Conservation (phyloP, 1,140 invertebrate genomes). For the Orchesella cincta region DNA sequence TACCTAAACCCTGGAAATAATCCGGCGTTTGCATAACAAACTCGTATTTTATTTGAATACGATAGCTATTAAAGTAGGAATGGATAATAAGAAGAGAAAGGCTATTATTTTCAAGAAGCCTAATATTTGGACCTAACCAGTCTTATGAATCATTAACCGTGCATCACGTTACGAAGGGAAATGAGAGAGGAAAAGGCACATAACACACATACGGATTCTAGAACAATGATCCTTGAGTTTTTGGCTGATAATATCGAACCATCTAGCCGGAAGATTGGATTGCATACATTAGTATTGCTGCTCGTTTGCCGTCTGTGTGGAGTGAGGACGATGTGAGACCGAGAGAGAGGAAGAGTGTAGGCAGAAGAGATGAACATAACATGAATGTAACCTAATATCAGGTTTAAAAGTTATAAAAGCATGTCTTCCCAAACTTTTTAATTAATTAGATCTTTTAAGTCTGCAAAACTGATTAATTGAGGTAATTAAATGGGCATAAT, state of each 20-base stretch:
- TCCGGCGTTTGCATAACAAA: conserved; percentile 19
- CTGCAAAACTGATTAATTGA: conserved; percentile 19
- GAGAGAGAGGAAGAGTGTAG: background rate
- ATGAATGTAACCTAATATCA: too few relatives aligned
- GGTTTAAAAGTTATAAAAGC: background rate
- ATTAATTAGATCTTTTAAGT: conserved; percentile 12
- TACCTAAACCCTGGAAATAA: conserved; percentile 4
- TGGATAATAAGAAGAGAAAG: background rate
- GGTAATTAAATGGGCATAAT: conserved; percentile 26
- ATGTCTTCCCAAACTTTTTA: conserved; percentile 11
- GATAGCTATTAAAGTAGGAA: conserved; percentile 10
- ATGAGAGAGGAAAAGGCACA: background rate
- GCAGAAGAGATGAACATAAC: background rate
- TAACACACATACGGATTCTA: background rate
- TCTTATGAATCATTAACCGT: background rate
- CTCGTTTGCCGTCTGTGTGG: background rate
- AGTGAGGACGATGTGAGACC: background rate
- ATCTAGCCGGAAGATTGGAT: conserved; percentile 12
- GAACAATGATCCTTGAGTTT: conserved; percentile 5
- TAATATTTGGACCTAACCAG: background rate
- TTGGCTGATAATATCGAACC: conserved; percentile 18
- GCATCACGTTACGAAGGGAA: background rate
- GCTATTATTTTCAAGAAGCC: background rate
- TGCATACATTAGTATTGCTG: background rate
- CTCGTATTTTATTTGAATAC: conserved; percentile 19